Conservation (phyloP, 2,797 vertebrate species). For the Ptychadena robeensis region DNA sequence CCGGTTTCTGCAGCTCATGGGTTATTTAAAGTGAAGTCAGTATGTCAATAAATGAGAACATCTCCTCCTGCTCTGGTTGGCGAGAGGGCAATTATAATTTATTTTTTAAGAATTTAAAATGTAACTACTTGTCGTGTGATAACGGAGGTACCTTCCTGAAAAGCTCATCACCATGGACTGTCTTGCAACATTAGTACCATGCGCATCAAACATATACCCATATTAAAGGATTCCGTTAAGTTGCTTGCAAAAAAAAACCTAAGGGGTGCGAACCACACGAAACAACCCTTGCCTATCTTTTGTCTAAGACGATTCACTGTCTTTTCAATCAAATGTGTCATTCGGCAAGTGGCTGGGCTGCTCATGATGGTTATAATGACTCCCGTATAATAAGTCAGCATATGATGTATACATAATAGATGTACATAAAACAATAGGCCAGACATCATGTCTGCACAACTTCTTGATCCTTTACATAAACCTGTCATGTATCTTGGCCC, state of each 20-base stretch:
- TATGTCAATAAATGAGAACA: constrained; percentile 26
- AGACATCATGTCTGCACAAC: constrained; percentile 58
- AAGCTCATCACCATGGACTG: constrained; percentile 10
- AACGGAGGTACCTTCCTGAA: constrained; percentile 17
- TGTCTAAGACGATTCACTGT: constrained; percentile 51
- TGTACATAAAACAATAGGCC: constrained; percentile 58
- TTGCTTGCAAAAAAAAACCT: constrained; percentile 33
- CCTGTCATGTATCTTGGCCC: constrained; percentile 60
- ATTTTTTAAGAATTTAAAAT: constrained; percentile 40
- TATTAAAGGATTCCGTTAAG: constrained; percentile 44
- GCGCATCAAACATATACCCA: constrained; percentile 22
- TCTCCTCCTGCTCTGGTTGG: neutral
- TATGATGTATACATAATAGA: constrained; percentile 61
- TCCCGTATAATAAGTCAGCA: constrained; percentile 56
- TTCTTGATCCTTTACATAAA: constrained; percentile 56
- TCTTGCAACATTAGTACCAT: constrained; percentile 34
- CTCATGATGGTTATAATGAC: constrained; percentile 57
- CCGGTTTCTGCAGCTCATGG: constrained; percentile 9
- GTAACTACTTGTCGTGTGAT: constrained; percentile 4
- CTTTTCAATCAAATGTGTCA: constrained; percentile 61
- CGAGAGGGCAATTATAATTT: constrained; percentile 7
- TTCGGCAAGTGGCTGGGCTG: constrained; percentile 33
- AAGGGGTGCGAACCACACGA: constrained; percentile 37
- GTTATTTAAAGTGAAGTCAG: constrained; percentile 33
- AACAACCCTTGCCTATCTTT: constrained; percentile 56